Base-by-base conservation (phyloP, 2,113 vertebrate genomes). In the Sterna hirundo region DNA sequence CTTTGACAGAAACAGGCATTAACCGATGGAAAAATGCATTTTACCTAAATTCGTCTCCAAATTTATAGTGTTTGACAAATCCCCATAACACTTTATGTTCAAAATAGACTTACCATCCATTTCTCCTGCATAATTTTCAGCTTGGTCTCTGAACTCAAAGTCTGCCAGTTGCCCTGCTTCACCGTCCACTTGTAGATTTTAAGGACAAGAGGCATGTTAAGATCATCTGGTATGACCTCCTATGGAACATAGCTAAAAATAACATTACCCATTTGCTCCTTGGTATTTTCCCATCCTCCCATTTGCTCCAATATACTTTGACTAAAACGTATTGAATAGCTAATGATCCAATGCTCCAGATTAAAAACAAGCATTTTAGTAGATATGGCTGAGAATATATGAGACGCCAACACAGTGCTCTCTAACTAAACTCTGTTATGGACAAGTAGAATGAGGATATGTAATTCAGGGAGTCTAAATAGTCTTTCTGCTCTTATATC, bases 401-500 rank as follows among this genome's bases (percentile, higher is more conserved):
- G 42, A 72, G 49, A 85, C 49, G 30, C 21, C 58, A 93, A 61
- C 8, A 16, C 32, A 86, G 47, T 17, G 70, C 68, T 83, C 77
- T 65, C 94, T 88, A 65, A 95, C 54, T 95, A 36, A 94, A 87
- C 51, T 47, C 96, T 74, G 62, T 72, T 93, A 88, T 5, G 64
- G 90, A 79, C 69, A 93, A 85, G 66, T 71, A 44, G 61, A 95
- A 93, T 10, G 36, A 92, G 34, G 26, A 76, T 83, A n/a, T 85
- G 70, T 93, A 92, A 95, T 94, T 94, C 93, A 90, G 72, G 38
- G 92, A 88, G 60, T 95, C 93, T 91, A 97, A 94, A 95, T 96
- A 97, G 97, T 90, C 95, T 72, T 85, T 96, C 95, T 94, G 74
- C 82, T 97, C 94, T 82, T 29, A 29, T 79, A 96, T 97, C 77